Evolutionary conservation across 2,113 vertebrate genomes (phyloP), one percentile per base, ranked within the genome.

Genomic region (Etheostoma spectabile): DNA sequence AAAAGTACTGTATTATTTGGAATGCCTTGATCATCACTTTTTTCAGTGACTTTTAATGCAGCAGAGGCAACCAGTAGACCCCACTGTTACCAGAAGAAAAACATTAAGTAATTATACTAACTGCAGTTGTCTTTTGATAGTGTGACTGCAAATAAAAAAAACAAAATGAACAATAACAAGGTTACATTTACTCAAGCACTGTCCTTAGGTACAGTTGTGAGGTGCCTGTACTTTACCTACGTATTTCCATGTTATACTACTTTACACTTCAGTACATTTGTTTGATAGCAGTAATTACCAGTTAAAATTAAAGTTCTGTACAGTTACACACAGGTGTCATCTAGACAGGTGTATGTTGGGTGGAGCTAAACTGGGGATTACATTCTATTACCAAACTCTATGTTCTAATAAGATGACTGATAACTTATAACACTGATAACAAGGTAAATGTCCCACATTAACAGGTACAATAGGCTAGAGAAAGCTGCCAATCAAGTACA

Each of bases 1-100:
- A 69, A 53, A 56, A 22, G 38, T 21, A 15, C 22, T 42, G 38
- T 42, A 14, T 56, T 30, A 73, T 73, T 52, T 59, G 67, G 2
- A 16, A 46, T 69, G 11, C 15, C 24, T 27, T 27, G 70, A 65
- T 65, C 65, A 46, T 27, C 42, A 22, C 11, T 18, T 77, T 60
- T n/a, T 33, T 53, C 18, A 59, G 52, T 53, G 33, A 63, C 14
- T 75, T 71, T 53, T 22, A 59, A 74, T 68, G 59, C 72, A 64
- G 38, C 30, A 57, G 19, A 55, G 63, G 8, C 30, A 52, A 53
- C 13, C 13, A 82, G 42, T 30, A 74, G 42, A 61, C 22, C 48
- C 22, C 19, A 56, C 46, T n/a, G 11, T 60, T 56, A 24, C 19
- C 14, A 11, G 38, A 38, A 38, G 38, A 38, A 2, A 38, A 10